Evolutionary conservation across 2,797 vertebrate genomes (phyloP), one percentile per base, ranked within the genome.

Genomic region (Miichthys miiuy): DNA sequence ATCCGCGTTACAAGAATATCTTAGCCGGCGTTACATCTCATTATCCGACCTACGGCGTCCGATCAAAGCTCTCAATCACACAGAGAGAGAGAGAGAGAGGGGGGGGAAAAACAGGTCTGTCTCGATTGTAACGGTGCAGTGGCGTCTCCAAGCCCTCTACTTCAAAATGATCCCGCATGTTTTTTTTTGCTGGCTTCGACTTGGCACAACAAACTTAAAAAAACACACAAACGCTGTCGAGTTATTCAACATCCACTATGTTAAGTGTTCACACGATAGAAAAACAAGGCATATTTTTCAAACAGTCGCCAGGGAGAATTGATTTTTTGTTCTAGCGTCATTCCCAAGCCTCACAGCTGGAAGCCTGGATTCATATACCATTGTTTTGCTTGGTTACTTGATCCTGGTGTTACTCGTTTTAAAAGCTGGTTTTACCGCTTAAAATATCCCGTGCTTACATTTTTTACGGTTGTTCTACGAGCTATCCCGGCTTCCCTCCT

Each of bases 261-360:
- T 38, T 1, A 56, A 63, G 77, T 58, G 21, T 25, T 21, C 50
- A 17, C 1, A 50, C 16, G 44, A 30, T 4, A 21, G 12, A 54
- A 71, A 38, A 75, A 72, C 34, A 55, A 74, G 62, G 38, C 73
- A 60, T 27, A 38, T 80, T 68, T 79, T 67, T 17, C 51, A 76
- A 73, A 72, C 38, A 38, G 17, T 68, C 63, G 84, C 60, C 86
- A 58, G 41, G 52, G 63, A 85, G 69, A 80, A 88, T 34, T 74
- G 80, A 87, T 92, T 92, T 91, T 91, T 91, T 92, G 88, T 93
- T 89, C 86, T 85, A 89, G 91, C 92, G 91, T 93, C 93, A 92
- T 93, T 92, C 93, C 89, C 91, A 77, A 91, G 87, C 86, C 90
- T 94, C 95, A 94, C 96, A 96, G 95, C 95, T 96, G 96, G 96